Base-by-base conservation (phyloP, 2,113 vertebrate species). In the Aegypius monachus region DNA sequence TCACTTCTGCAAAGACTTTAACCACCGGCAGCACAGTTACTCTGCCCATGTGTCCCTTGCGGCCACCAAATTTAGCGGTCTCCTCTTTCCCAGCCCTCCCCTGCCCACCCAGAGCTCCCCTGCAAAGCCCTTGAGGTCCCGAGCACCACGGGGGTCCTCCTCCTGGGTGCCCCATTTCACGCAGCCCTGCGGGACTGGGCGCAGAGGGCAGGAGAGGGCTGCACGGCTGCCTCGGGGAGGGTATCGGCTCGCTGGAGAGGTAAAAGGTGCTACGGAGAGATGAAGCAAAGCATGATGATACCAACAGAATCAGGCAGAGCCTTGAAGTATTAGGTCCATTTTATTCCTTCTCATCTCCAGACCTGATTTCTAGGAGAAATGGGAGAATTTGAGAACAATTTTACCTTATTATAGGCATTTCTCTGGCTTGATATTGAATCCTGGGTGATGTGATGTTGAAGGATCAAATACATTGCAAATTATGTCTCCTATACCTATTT, bases 141-240 rank as follows among this genome's bases (percentile, higher is more conserved):
- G 0, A 74, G n/a, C 27, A 34, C n/a, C 32, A 6, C 0, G 3
- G 31, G 52, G 58, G 4, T 43, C 32, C 15, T 75, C 56, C 29
- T 56, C 12, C 10, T 12, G 29, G 71, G 16, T 0, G 2, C 36
- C 25, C 34, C 22, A 6, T 67, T 62, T 48, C 61, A 68, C 40
- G 29, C 48, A 77, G 58, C 36, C 42, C 29, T 16, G 38, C 18
- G 45, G 10, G 26, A 29, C 52, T 27, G 79, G 59, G 10, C 2
- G 8, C 26, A 36, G 52, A 20, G n/a, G 59, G 9, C 42, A 34
- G 27, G 52, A 42, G 47, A 26, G 52, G 26, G 53, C 25, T 61
- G 34, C 27, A 34, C 0, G 0, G 13, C 22, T 65, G 56, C 43
- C 55, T 32, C 1, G 0, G 58, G 21, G 18, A 38, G 29, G 16